These are phyloP conservation scores for Oriolus oriolus DNA, from an alignment of 2,113 vertebrate genomes.

Conservation along the genomic window DNA sequence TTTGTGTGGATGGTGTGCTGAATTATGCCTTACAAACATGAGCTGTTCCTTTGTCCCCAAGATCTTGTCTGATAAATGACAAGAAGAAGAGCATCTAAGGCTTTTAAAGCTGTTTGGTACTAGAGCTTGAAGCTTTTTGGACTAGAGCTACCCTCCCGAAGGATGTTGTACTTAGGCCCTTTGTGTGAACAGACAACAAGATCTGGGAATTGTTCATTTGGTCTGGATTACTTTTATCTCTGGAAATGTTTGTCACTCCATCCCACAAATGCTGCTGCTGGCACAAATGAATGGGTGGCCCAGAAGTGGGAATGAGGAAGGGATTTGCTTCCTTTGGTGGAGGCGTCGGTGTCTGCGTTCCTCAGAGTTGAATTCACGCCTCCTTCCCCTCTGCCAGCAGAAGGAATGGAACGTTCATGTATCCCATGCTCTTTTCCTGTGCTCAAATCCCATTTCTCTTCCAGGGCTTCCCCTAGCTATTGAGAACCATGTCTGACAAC, in stretches of 20 bases:
- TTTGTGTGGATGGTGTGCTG: neutral
- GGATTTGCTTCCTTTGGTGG: neutral
- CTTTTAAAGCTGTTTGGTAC: neutral
- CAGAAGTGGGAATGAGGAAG: neutral
- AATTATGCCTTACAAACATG: neutral
- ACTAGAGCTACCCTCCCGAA: neutral
- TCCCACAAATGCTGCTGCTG: neutral
- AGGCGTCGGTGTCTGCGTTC: neutral
- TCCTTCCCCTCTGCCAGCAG: neutral
- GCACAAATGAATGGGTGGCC: neutral
- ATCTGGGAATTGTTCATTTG: neutral
- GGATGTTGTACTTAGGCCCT: neutral
- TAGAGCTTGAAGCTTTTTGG: neutral
- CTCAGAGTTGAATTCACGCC: neutral
- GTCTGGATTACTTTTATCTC: neutral
- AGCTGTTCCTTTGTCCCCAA: neutral
- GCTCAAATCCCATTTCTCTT: neutral
- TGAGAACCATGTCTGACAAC: conserved; percentile 90
- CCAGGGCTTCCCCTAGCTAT: conserved; percentile 50
- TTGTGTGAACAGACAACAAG: neutral
- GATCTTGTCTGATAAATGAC: neutral
- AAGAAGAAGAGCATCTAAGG: neutral
- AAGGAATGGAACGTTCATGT: neutral
- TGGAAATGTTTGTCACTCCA: neutral
- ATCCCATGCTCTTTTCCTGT: neutral